Evolutionary conservation across 2,113 vertebrate genomes (phyloP), one percentile per base, ranked within the genome.

Genomic region (Eptesicus fuscus): DNA sequence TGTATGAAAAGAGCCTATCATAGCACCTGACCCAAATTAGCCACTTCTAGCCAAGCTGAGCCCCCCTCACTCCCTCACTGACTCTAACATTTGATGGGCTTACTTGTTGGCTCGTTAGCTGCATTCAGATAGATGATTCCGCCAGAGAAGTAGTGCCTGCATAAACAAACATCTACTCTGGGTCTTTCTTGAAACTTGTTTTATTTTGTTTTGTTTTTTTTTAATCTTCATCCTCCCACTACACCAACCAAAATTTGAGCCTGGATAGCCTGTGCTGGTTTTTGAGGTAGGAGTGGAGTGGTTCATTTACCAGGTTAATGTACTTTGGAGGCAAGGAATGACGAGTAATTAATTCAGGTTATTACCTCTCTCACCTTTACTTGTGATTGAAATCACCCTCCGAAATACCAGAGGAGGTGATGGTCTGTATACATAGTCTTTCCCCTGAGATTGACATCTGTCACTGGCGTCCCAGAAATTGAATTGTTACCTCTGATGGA

Each of bases 401-500:
- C 40, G 74, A 65, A 51, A 49, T 22, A 59, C 18, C 0, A 1
- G 35, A 67, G 32, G 70, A 80, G 70, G 51, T 28, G 89, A 80
- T 49, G 63, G 76, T 71, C 83, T 92, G 12, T 42, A 35, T 78
- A 25, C 70, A 69, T n/a, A 51, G 10, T 63, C 74, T 85, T 93
- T 83, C 91, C 77, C 79, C 63, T 74, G 82, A 96, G 87, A 95
- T 14, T 94, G 94, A 77, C 94, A 88, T 40, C 89, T 91, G 90
- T 97, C 95, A 93, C 56, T 77, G 22, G 65, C 79, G 51, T 95
- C 76, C 65, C 71, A 40, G 61, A 94, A 95, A 93, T 1, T 86
- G 89, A 95, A 78, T 76, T 71, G 47, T 85, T 65, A 79, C 7
- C 51, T 95, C 82, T 87, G 70, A 77, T 77, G 47, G 74, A 91